These are phyloP conservation scores for Nemotelus pantherinus DNA, from an alignment of 2,888 invertebrate species.

Conservation along the genomic window DNA sequence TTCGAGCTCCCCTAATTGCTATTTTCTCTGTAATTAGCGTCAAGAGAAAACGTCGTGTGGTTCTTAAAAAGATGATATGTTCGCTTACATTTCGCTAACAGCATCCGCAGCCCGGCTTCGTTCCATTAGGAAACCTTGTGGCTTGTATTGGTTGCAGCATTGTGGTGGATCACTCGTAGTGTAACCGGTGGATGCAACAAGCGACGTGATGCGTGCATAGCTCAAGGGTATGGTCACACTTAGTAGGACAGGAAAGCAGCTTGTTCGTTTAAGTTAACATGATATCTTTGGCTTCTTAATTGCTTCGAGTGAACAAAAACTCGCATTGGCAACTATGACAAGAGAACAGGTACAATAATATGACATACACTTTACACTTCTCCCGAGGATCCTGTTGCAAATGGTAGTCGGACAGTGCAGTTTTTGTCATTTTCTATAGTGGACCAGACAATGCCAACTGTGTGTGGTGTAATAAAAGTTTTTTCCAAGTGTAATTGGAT, in stretches of 20 bases:
- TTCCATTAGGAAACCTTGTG: constrained; percentile 3
- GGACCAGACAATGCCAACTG: too few species aligned
- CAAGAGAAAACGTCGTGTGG: constrained; percentile 49
- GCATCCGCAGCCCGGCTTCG: background rate
- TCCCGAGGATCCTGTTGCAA: background rate
- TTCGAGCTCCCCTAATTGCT: constrained; percentile 48
- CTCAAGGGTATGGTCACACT: constrained; percentile 34
- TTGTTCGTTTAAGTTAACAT: constrained; percentile 35
- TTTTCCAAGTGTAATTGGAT: too few species aligned
- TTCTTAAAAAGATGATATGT: constrained; percentile 47
- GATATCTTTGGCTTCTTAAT: constrained; percentile 43
- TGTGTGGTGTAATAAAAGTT: too few species aligned
- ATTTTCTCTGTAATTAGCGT: constrained; percentile 51
- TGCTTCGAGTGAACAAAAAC: constrained; percentile 33
- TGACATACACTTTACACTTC: constrained; percentile 36
- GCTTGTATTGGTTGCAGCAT: background rate
- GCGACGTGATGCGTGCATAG: constrained; percentile 12
- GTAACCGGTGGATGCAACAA: constrained; percentile 15
- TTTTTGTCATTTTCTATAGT: background rate
- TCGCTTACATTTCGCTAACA: constrained; percentile 41
- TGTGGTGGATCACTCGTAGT: background rate
- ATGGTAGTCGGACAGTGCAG: background rate
- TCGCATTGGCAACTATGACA: constrained; percentile 16
- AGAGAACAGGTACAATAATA: constrained; percentile 33
- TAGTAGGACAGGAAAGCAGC: constrained; percentile 26